A percentile compares a stretch with the other conserved stretches of the same genome.
Conservation (phyloP, 2,797 vertebrate genomes). For the Lemur catta region DNA sequence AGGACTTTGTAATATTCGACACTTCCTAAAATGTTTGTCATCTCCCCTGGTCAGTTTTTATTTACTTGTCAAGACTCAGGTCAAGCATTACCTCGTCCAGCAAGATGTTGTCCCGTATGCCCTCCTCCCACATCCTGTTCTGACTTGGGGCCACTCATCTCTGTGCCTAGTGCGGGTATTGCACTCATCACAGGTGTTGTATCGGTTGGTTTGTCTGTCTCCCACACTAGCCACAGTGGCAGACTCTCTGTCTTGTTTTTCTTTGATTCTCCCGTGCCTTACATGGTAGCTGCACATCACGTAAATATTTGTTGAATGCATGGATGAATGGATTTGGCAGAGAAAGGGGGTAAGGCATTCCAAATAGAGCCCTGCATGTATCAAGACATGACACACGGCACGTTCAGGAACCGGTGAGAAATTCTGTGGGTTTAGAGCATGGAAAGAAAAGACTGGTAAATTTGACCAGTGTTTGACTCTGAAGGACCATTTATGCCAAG, state of each 20-base stretch:
- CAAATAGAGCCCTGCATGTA: neutral
- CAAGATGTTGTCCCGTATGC: neutral
- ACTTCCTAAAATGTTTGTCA: neutral
- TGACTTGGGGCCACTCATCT: neutral
- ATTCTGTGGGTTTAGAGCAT: neutral
- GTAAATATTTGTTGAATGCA: neutral
- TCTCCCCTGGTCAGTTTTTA: neutral
- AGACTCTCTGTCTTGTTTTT: neutral
- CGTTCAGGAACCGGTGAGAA: neutral
- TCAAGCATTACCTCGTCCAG: neutral
- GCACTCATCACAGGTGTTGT: neutral
- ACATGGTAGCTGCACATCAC: neutral
- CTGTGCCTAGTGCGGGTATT: rapidly evolving
- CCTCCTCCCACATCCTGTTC: neutral
- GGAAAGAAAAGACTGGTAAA: neutral
- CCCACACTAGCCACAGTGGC: neutral
- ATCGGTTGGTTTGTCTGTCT: neutral
- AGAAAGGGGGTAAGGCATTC: neutral
- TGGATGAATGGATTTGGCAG: neutral
- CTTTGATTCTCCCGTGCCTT: neutral
- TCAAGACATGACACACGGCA: neutral
- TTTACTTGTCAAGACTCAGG: neutral
- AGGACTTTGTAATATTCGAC: neutral
- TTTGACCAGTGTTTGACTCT: neutral
- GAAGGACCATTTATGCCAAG: neutral